These are phyloP conservation scores for Aphodius sticticus DNA, from an alignment of 2,888 invertebrate genomes.

Conservation along the genomic window DNA sequence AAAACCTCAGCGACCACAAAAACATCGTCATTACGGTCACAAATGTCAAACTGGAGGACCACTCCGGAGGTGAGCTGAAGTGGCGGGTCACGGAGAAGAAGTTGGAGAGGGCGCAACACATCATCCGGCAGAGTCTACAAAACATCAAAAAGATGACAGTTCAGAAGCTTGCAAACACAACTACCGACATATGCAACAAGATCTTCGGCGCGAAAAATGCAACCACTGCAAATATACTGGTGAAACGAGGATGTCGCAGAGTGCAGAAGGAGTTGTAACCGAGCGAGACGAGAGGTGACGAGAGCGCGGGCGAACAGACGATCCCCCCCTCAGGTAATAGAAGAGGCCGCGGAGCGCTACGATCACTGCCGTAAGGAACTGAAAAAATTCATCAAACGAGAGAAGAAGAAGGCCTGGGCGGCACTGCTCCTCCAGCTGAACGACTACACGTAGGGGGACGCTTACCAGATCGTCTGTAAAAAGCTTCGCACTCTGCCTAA, in stretches of 20 bases:
- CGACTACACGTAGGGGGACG: background rate
- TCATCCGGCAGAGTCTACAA: background rate
- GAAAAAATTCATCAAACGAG: background rate
- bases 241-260: background rate
- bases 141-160: background rate
- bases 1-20: conserved; percentile 10
- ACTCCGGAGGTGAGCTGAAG: background rate
- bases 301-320: background rate
- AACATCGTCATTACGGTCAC: background rate
- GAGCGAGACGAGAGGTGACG: background rate
- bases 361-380: background rate
- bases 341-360: background rate
- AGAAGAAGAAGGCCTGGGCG: background rate
- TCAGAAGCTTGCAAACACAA: background rate
- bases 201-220: background rate
- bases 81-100: background rate
- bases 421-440: background rate
- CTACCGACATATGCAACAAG: background rate
- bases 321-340: background rate
- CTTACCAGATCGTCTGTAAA: background rate
- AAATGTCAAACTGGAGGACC: too few relatives aligned
- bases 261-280: background rate
- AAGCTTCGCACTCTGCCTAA: background rate
- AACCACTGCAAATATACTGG: background rate
- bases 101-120: background rate